Percentiles rank a stretch among this genome's conserved stretches.
Conservation (phyloP, 2,797 vertebrate species). For the Spea hammondii region DNA sequence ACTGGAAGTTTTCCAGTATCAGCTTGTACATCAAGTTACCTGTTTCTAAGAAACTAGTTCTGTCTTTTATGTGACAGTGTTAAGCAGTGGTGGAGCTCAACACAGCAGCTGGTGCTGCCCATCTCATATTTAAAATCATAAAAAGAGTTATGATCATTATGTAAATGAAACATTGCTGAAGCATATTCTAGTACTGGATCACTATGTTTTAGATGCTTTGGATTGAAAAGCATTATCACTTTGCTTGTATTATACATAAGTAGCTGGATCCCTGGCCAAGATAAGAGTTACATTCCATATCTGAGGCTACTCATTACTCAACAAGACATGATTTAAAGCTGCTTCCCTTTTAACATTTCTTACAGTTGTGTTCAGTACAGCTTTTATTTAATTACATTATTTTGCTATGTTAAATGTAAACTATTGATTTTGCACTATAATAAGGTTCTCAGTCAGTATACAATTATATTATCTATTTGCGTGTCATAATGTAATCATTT, state of each 20-base stretch:
- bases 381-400: neutral
- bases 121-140: constrained; percentile 31
- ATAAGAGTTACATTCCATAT: constrained; percentile 48
- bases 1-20: constrained; percentile 34
- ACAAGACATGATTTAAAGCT: constrained; percentile 49
- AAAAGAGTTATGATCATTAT: constrained; percentile 44
- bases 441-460: no score
- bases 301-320: constrained; percentile 34
- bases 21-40: constrained; percentile 47
- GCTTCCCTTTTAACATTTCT: constrained; percentile 35
- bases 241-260: constrained; percentile 21
- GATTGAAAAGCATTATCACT: constrained; percentile 40
- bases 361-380: constrained; percentile 1
- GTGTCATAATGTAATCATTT: no score
- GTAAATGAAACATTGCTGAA: constrained; percentile 40
- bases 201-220: constrained; percentile 48
- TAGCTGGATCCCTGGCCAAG: constrained; percentile 31
- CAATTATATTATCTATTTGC: no score
- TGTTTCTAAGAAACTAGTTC: constrained; percentile 43
- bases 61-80: constrained; percentile 18
- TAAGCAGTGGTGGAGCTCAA: constrained; percentile 9
- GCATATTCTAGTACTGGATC: constrained; percentile 35
- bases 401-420: constrained; percentile 5
- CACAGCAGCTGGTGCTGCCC: constrained; percentile 35
- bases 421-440: no score